Evolutionary conservation across 2,113 vertebrate genomes (phyloP), one percentile per base, ranked within the genome.

Genomic region (Rhinogobius similis): DNA sequence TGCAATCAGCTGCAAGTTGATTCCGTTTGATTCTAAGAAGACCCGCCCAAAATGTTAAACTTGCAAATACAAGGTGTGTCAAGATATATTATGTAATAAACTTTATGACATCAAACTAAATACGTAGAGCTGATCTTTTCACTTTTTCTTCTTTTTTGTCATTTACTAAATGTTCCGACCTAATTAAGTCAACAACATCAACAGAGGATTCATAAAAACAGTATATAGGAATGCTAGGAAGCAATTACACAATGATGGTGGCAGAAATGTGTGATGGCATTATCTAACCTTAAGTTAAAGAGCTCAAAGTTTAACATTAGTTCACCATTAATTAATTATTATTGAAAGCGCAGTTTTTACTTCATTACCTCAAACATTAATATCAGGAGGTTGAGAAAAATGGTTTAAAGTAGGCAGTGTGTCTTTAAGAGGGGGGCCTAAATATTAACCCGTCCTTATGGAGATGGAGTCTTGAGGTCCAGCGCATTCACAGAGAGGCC

Each of bases 401-500:
- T 1, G 39, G 10, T 10, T 11, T 41, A 10, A 41, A 5, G 5
- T 36, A 36, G 32, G 23, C n/a, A 26, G 12, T 53, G 21, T 55
- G 55, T 9, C 26, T 58, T 58, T 58, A 58, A 58, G 26, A 18
- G 55, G 16, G 24, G 27, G 26, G 29, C 10, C 26, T 14, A 58
- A 27, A 29, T 18, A 29, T 58, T 27, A 18, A 5, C 3, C 26
- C 5, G 11, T 4, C 7, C 5, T 59, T 18, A 8, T 58, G 26
- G 26, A 27, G 56, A 27, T 10, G 20, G 20, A 58, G 55, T 32
- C 55, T 29, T 58, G 16, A 61, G 56, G 43, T 41, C 38, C 75
- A n/a, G 68, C 3, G 55, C 38, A 29, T 20, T 43, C 58, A 59
- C 11, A 36, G 39, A 29, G 62, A 44, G 65, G 82, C 74, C 36